Conservation (phyloP, 2,113 vertebrate species). For the Scatophagus argus region DNA sequence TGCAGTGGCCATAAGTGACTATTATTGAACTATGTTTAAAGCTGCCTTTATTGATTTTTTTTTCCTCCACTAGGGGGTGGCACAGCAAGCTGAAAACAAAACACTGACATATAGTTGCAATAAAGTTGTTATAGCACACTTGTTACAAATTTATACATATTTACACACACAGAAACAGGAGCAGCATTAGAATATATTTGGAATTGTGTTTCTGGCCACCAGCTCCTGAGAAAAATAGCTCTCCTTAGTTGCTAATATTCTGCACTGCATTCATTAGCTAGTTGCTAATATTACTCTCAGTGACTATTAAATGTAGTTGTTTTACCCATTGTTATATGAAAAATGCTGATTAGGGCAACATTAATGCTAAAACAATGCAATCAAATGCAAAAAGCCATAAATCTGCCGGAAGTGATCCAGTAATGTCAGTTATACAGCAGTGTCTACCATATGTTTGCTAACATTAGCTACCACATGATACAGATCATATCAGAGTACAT, state of each 20-base stretch:
- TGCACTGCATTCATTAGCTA: not conserved
- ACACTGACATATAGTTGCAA: not conserved
- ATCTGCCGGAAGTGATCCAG: not conserved
- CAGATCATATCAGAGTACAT: not conserved
- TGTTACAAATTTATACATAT: not conserved
- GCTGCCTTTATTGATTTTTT: not conserved
- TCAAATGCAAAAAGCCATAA: not conserved
- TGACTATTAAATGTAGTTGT: not conserved
- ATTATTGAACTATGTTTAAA: not conserved
- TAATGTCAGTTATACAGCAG: not conserved
- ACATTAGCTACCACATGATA: not conserved
- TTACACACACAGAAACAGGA: not conserved
- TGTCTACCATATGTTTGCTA: not conserved
- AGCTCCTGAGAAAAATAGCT: not conserved
- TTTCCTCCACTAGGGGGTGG: not conserved
- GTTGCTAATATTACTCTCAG: not conserved
- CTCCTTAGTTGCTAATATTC: not conserved
- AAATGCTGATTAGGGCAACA: not conserved
- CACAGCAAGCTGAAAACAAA: not conserved
- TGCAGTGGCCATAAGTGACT: not conserved
- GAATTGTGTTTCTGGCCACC: not conserved
- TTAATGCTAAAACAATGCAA: not conserved
- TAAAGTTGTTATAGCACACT: not conserved
- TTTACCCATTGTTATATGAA: not conserved
- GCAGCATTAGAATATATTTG: not conserved